phyloP scores from a whole-genome alignment of 1,140 invertebrate genomes.

The Drosophila tsacasi region DNA sequence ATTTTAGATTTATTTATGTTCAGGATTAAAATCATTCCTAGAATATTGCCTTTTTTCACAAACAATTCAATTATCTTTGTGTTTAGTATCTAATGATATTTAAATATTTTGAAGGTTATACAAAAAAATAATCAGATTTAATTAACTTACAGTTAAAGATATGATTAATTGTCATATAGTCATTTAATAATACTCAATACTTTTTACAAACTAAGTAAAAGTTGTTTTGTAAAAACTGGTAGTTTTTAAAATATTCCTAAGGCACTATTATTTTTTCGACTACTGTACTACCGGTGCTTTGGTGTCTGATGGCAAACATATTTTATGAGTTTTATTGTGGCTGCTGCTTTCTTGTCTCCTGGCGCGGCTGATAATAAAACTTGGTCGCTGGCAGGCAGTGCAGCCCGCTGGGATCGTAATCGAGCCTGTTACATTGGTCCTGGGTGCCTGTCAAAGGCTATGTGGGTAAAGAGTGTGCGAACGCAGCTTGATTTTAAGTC shows the following conservation, averaged over 20 bases:
- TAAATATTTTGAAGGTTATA: too few species aligned
- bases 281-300: constrained; percentile 10
- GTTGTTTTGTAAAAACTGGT: neutral
- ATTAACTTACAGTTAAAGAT: too few species aligned
- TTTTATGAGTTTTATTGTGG: constrained; percentile 74
- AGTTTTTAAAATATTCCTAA: neutral
- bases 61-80: neutral
- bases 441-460: constrained; percentile 14
- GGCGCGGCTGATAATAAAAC: constrained; percentile 77
- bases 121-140: neutral
- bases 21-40: neutral
- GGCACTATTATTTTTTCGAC: neutral
- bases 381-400: constrained; percentile 63
- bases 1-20: too few species aligned
- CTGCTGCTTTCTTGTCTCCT: constrained; percentile 50
- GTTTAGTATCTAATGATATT: too few species aligned
- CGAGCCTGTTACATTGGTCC: constrained; percentile 70
- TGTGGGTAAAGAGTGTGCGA: constrained; percentile 29
- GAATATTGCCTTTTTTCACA: too few species aligned
- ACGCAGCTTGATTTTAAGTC: constrained; percentile 39
- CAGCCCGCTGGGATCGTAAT: constrained; percentile 78
- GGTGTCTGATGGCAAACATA: constrained; percentile 75
- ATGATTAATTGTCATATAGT: neutral
- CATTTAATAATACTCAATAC: too few species aligned
- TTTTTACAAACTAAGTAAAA: neutral